Evolutionary conservation across 2,888 invertebrate genomes (phyloP), one percentile per base, ranked within the genome.

Genomic region (Auanema sp.): DNA sequence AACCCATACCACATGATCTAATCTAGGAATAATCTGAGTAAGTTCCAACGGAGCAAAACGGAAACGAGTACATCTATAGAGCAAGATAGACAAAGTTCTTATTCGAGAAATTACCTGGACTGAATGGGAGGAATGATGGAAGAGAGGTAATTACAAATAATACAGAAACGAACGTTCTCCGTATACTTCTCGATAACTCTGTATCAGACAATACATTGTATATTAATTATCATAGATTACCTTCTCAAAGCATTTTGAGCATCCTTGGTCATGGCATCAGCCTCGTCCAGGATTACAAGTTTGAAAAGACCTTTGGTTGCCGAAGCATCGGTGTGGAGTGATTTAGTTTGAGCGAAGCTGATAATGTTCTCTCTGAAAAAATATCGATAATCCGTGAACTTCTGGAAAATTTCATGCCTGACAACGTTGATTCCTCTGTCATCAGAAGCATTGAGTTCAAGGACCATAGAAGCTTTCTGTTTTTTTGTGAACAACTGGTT

Each of bases 221-320:
- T 5, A 18, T 5, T 47, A 5, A 47, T 16, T 47, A 47, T 6
- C 10, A 5, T 3, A 18, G 21, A 18, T 21, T 92, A 92, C 88
- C 94, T 89, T 76, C 95, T 88, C 0, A 96, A 87, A 33, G 98
- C 97, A 88, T 97, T 99, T 85, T 99, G 98, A 1, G 98, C 98
- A 89, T 99, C 98, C 85, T 92, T 91, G 0, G 97, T 99, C 97
- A 98, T 98, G 0, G 96, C 94, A 88, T 98, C 97, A 0, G 97
- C 97, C 87, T 98, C 97, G 88, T 98, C 97, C 23, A 98, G 87
- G 74, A 98, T 95, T 49, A 98, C 92, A 44, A 98, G 86, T 84
- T 98, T 98, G 75, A 92, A 63, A 8, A 58, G 52, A 12, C 53
- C 60, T 25, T 51, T 60, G 8, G 52, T 42, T 14, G 44, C 43